Conservation (phyloP, 2,797 vertebrate genomes). For the Megalops cyprinoides region DNA sequence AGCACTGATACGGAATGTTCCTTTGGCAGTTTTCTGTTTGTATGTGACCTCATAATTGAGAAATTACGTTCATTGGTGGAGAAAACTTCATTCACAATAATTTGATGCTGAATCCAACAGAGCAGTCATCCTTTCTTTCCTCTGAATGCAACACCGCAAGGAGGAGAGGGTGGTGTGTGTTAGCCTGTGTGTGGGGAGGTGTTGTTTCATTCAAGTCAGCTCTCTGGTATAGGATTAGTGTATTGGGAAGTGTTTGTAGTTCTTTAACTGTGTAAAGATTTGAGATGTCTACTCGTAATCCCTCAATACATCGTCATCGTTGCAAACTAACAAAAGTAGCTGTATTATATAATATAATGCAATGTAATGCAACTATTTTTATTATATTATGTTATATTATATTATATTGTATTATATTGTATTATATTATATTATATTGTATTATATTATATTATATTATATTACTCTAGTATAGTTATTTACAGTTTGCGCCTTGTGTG, state of each 20-base stretch:
- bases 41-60: no score
- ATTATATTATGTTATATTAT: neutral
- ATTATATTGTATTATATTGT: no score
- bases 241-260: neutral
- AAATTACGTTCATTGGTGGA: no score
- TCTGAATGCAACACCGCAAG: no score
- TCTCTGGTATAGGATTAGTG: neutral
- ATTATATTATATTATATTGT: no score
- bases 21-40: no score
- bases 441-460: neutral
- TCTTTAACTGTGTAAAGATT: neutral
- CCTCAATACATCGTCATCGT: neutral
- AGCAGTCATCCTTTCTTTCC: no score
- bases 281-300: neutral
- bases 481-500: neutral
- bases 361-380: no score
- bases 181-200: neutral
- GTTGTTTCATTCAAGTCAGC: neutral
- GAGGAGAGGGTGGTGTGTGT: neutral
- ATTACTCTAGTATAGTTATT: neutral
- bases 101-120: neutral
- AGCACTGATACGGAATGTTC: no score
- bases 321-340: no score
- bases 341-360: neutral
- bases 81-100: slow-evolving; percentile 9